Evolutionary conservation across 2,888 invertebrate genomes (phyloP), one percentile per base, ranked within the genome.

Genomic region (Argyra leucocephala): DNA sequence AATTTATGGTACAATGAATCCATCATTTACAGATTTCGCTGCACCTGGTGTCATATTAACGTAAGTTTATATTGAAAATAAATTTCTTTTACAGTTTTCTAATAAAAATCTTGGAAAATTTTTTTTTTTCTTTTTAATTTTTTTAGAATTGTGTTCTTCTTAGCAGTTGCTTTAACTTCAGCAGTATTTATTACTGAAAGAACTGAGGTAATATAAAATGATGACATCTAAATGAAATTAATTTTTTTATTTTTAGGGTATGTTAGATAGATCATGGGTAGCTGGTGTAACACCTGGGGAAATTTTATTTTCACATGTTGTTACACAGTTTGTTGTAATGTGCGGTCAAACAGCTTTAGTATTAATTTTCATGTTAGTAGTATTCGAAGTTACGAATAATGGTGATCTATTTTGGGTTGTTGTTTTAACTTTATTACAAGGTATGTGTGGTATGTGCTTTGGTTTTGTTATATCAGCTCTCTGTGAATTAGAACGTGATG

Each of bases 291-390:
- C 90, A 0, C 91, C 94, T 0, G 88, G 89, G 7, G 96, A 96
- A 83, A 91, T 96, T 73, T 85, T 96, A 71, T 89, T 95, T 78
- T 93, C 94, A 0, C 96, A 96, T 81, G 93, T 96, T 65, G 85
- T 93, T 64, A 94, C 95, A 0, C 96, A 96, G 83, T 93, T 96
- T 79, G 89, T 96, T 67, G 93, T 96, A 23, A 93, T 96, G 91
- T 89, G 91, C 71, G 94, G 95, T 0, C 96, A 96, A 83, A 95
- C 95, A 0, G 87, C 91, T 0, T 82, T 96, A 36, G 93, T 96
- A 67, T 85, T 96, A 3, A 83, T 93, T 70, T 94, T 96, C 82
- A 93, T 96, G 89, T 89, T 95, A 71, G 82, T 90, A 6, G 93
- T 93, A 6, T 94, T 95, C 72, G 88, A 90, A 1, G 93, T 96